These are phyloP conservation scores for Zaprionus kolodkinae DNA, from an alignment of 1,140 invertebrate genomes.

Conservation along the genomic window DNA sequence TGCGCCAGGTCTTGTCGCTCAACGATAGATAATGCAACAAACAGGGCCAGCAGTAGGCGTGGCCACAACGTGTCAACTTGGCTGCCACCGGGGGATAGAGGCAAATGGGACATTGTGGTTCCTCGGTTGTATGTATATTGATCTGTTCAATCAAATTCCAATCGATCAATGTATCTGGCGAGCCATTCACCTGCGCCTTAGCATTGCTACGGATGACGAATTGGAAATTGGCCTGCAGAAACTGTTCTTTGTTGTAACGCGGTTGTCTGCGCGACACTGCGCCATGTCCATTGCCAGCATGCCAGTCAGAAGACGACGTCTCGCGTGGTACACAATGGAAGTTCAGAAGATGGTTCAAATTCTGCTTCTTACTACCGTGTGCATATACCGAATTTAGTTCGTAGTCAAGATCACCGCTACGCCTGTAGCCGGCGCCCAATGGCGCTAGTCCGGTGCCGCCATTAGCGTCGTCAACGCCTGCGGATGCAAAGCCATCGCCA, in stretches of 20 bases:
- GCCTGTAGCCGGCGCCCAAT: conserved; percentile 49
- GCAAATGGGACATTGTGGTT: conserved; percentile 95
- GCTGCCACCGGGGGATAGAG: conserved; percentile 92
- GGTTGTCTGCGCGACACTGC: conserved; percentile 85
- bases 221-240: conserved; percentile 97
- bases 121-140: conserved; percentile 88
- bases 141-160: conserved; percentile 97
- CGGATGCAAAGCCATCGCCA: conserved; percentile 48
- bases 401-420: conserved; percentile 85
- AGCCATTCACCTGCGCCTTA: conserved; percentile 88
- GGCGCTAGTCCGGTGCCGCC: conserved; percentile 71
- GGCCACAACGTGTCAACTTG: conserved; percentile 97
- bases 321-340: conserved; percentile 90
- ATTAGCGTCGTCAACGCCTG: conserved; percentile 55
- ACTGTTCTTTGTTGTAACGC: conserved; percentile 95
- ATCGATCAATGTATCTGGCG: conserved; percentile 94
- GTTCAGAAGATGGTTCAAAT: conserved; percentile 96
- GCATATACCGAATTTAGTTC: conserved; percentile 92
- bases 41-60: conserved; percentile 98
- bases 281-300: conserved; percentile 67
- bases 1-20: conserved; percentile 89
- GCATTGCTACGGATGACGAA: conserved; percentile 94
- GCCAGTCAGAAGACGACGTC: conserved; percentile 35
- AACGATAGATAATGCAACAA: conserved; percentile 95
- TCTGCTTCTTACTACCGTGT: conserved; percentile 95